phyloP scores from a whole-genome alignment of 2,888 invertebrate species.

The Carabus problematicus region DNA sequence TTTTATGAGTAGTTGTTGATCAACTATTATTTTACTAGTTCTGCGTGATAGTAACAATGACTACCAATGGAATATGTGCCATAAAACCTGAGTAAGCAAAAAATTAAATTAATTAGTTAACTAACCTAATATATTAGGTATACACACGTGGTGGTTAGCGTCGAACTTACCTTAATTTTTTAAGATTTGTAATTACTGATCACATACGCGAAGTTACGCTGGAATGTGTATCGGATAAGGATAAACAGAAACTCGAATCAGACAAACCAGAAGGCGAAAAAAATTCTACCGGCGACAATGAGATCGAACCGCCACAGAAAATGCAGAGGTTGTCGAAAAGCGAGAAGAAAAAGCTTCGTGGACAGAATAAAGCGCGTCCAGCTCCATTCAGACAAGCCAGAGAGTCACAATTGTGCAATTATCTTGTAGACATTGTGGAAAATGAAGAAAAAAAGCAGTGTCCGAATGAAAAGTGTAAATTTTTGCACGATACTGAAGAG shows the following conservation, averaged over 20 bases:
- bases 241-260: constrained; percentile 53
- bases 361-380: constrained; percentile 84
- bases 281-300: constrained; percentile 41
- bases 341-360: constrained; percentile 62
- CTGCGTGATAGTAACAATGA: constrained; percentile 19
- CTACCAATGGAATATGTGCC: constrained; percentile 56
- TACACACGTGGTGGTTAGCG: constrained; percentile 28
- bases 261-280: constrained; percentile 43
- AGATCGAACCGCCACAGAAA: constrained; percentile 51
- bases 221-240: constrained; percentile 59
- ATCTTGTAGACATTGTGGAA: constrained; percentile 64
- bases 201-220: constrained; percentile 57
- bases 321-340: constrained; percentile 55
- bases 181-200: constrained; percentile 60
- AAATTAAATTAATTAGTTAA: constrained; percentile 7
- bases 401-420: constrained; percentile 73
- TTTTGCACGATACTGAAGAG: constrained; percentile 76
- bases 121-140: constrained; percentile 12
- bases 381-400: constrained; percentile 68
- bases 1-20: too few relatives aligned
- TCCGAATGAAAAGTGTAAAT: constrained; percentile 72
- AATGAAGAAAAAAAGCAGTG: constrained; percentile 62
- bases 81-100: constrained; percentile 61
- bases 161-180: constrained; percentile 44
- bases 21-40: too few relatives aligned